Evolutionary conservation across 2,888 invertebrate genomes (phyloP).

Genomic region (Mythimna pallens): DNA sequence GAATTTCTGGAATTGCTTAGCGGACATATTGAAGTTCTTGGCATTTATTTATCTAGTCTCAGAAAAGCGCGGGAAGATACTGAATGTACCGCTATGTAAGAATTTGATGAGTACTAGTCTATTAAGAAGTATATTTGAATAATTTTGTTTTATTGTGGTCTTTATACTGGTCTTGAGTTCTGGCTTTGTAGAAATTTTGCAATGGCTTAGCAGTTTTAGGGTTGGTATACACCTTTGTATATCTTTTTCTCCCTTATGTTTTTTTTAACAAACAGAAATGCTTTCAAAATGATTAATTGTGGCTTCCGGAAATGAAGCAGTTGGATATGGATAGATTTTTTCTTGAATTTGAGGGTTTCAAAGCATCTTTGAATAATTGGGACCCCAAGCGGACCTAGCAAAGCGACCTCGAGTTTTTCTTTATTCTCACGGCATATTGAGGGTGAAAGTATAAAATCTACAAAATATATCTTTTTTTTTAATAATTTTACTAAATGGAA

Average conservation of each 20-base stretch:
- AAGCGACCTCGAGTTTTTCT: not conserved
- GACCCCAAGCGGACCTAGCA: conserved; percentile 25
- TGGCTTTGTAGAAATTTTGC: not conserved
- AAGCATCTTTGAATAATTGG: conserved; percentile 1
- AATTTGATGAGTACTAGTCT: not conserved
- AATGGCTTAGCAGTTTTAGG: too few species aligned
- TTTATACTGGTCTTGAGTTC: not conserved
- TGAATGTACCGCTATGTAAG: too few species aligned
- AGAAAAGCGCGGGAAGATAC: conserved; percentile 21
- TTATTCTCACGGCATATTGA: not conserved
- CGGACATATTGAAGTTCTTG: not conserved
- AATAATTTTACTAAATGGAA: not conserved
- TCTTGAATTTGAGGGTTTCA: not conserved
- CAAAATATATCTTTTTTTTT: conserved; percentile 8
- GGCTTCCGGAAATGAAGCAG: not conserved
- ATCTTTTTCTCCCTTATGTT: not conserved
- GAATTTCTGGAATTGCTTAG: not conserved
- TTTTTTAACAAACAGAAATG: not conserved
- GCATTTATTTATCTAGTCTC: not conserved
- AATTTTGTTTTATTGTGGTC: not conserved
- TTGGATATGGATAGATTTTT: not conserved
- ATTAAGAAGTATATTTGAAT: not conserved
- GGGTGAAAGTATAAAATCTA: not conserved
- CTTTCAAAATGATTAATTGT: not conserved
- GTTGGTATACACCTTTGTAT: not conserved